phyloP scores from a whole-genome alignment of 2,113 vertebrate species.

The Bubo bubo region DNA sequence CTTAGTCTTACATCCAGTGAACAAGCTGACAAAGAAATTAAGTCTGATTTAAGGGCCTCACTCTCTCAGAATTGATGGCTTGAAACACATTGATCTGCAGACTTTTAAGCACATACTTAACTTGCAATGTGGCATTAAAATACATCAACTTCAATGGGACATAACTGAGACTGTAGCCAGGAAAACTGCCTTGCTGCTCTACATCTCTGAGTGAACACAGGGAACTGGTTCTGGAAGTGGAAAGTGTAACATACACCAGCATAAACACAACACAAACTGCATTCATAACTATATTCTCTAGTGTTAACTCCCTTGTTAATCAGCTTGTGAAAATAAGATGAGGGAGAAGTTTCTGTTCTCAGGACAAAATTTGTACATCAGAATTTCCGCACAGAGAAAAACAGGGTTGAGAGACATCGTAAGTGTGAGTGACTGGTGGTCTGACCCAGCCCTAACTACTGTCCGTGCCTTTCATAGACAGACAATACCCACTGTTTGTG shows the following conservation, averaged over 20 bases:
- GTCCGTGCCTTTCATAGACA: neutral
- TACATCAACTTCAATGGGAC: neutral
- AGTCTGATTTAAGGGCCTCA: neutral
- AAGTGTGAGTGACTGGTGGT: neutral
- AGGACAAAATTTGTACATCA: neutral
- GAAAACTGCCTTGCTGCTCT: neutral
- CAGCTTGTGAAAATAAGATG: neutral
- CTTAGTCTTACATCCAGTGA: neutral
- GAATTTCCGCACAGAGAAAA: neutral
- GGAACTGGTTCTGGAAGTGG: neutral
- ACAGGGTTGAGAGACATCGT: neutral
- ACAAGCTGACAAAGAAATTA: neutral
- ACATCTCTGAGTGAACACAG: neutral
- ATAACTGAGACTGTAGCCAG: neutral
- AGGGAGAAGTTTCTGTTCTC: neutral
- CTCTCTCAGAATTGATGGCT: neutral
- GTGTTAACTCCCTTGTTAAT: neutral
- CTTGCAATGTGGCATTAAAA: neutral
- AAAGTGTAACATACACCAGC: neutral
- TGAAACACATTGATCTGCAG: neutral
- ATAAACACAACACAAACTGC: neutral
- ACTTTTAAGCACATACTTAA: neutral
- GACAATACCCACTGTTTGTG: accelerated
- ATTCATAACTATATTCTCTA: neutral
- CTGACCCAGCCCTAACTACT: neutral